A percentile compares a stretch with the other conserved stretches of the same genome.
These are phyloP conservation scores for Abscondita cerata DNA, from an alignment of 2,888 invertebrate species.

Conservation along the genomic window DNA sequence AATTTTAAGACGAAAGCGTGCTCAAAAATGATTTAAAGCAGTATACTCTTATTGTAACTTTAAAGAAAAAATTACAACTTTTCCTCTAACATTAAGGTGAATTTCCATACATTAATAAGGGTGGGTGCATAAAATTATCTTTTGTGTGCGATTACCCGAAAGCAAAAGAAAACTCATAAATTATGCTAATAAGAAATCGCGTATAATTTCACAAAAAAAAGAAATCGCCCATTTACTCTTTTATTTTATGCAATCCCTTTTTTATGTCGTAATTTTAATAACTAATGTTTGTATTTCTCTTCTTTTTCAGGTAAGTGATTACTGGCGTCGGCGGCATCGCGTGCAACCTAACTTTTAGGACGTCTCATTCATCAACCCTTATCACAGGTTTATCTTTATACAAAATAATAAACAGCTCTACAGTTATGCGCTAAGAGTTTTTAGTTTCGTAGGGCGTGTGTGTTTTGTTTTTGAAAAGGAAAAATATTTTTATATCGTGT, in stretches of 20 bases:
- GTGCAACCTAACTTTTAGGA: slow-evolving; percentile 42
- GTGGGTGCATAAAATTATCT: slow-evolving; percentile 29
- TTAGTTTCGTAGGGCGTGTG: slow-evolving; percentile 21
- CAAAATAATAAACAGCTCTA: slow-evolving; percentile 57
- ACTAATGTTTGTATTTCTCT: slow-evolving; percentile 30
- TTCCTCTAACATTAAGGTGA: slow-evolving; percentile 17
- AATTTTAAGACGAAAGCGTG: slow-evolving; percentile 7
- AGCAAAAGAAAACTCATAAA: slow-evolving; percentile 23
- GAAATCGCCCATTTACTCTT: background rate
- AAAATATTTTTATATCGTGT: slow-evolving; percentile 55
- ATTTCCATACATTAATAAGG: slow-evolving; percentile 28
- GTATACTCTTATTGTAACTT: slow-evolving; percentile 18
- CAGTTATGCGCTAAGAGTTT: slow-evolving; percentile 50
- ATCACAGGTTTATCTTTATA: slow-evolving; percentile 54
- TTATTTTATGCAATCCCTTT: slow-evolving; percentile 3
- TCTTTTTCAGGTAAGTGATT: slow-evolving; percentile 44
- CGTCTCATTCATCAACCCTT: slow-evolving; percentile 51
- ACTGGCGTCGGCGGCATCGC: slow-evolving; percentile 45
- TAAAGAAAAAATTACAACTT: slow-evolving; percentile 27
- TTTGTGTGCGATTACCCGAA: slow-evolving; percentile 19
- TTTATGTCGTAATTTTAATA: slow-evolving; percentile 23
- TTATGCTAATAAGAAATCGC: slow-evolving; percentile 17
- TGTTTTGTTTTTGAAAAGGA: slow-evolving; percentile 43
- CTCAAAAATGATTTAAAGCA: slow-evolving; percentile 16
- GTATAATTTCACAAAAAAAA: slow-evolving; percentile 11